phyloP scores from a whole-genome alignment of 2,797 vertebrate genomes.

The Pantherophis alleghaniensis region DNA sequence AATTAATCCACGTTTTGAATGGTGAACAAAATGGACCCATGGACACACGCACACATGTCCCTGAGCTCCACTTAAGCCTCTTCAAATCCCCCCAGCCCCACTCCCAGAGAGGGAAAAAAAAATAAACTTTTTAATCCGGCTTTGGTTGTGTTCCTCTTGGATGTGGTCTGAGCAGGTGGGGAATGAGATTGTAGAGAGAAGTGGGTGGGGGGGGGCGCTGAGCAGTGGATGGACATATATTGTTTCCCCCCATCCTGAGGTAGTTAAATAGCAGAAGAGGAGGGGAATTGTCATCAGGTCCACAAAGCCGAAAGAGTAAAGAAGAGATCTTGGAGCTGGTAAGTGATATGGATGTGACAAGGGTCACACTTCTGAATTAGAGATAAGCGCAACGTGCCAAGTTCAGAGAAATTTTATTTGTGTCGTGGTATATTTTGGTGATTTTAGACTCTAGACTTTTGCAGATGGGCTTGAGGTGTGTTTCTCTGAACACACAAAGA shows the following conservation, averaged over 20 bases:
- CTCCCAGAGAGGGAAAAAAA: neutral
- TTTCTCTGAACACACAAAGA: neutral
- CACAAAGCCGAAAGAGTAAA: too few relatives aligned
- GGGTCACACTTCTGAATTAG: neutral
- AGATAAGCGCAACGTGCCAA: neutral
- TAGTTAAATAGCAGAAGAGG: slow-evolving; percentile 20
- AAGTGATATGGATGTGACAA: neutral
- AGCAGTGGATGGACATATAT: neutral
- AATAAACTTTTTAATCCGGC: slow-evolving; percentile 72
- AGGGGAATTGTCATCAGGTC: neutral
- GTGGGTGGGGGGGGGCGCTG: neutral
- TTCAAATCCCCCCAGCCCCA: neutral
- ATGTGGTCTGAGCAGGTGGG: slow-evolving; percentile 67
- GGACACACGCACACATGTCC: neutral
- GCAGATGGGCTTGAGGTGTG: neutral
- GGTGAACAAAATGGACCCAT: neutral
- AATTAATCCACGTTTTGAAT: slow-evolving; percentile 8
- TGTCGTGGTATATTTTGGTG: neutral
- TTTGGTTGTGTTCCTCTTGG: slow-evolving; percentile 74
- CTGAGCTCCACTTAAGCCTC: neutral
- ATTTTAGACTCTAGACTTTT: neutral
- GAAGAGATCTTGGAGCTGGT: neutral
- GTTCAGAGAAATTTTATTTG: neutral
- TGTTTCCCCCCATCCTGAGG: neutral
- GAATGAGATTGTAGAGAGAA: neutral